Percentiles rank a stretch among this genome's conserved stretches.
Conservation (phyloP, 2,888 invertebrate genomes). For the Theretra japonica region DNA sequence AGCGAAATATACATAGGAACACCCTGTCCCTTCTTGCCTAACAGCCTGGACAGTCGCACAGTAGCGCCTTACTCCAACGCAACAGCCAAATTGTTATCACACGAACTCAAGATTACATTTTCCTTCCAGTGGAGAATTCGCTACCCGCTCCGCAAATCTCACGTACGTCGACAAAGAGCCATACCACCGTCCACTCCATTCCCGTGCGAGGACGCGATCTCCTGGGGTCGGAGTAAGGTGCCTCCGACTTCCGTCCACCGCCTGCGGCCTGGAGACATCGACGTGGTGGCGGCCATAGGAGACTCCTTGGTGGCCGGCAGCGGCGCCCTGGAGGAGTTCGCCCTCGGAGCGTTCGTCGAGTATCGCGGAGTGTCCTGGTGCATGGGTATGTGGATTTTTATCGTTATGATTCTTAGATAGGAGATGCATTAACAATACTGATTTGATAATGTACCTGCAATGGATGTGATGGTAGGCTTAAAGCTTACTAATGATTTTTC, state of each 20-base stretch:
- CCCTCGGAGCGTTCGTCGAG: slow-evolving; percentile 89
- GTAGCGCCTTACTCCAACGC: no score
- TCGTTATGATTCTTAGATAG: no score
- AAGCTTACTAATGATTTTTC: no score
- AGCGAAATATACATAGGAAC: no score
- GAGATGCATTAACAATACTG: no score
- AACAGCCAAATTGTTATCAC: no score
- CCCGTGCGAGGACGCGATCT: slow-evolving; percentile 81
- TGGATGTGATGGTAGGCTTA: no score
- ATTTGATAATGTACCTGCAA: no score
- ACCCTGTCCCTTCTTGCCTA: no score
- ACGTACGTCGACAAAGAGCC: slow-evolving; percentile 80
- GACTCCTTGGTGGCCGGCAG: slow-evolving; percentile 90
- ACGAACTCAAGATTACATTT: neutral
- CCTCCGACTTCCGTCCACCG: slow-evolving; percentile 87
- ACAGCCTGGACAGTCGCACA: no score
- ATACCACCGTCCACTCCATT: slow-evolving; percentile 82
- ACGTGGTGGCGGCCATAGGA: slow-evolving; percentile 89
- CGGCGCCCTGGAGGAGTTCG: slow-evolving; percentile 89
- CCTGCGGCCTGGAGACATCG: slow-evolving; percentile 88
- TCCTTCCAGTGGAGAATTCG: slow-evolving; percentile 69
- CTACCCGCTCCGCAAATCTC: slow-evolving; percentile 76
- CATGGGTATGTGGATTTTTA: slow-evolving; percentile 76
- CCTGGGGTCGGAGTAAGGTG: slow-evolving; percentile 68
- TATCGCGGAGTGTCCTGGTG: slow-evolving; percentile 91